Percentiles rank a stretch among this genome's conserved stretches.
phyloP scores from a whole-genome alignment of 92 coral and sea anemone genomes.

The Hydrozoanthus gracilis region DNA sequence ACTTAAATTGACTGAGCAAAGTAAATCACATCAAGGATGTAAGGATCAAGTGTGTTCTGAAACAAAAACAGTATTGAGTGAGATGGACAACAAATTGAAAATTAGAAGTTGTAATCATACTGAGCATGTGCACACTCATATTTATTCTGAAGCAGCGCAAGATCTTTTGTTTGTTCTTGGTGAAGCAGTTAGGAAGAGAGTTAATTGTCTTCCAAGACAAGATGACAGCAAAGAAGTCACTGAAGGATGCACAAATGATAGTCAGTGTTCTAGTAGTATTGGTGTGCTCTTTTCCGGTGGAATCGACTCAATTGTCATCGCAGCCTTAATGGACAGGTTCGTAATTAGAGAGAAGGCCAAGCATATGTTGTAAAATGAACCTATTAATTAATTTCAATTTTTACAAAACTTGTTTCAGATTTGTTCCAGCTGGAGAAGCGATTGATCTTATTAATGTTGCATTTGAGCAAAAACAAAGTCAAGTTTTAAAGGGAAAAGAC shows the following conservation, averaged over 20 bases:
- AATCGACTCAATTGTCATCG: constrained; percentile 91
- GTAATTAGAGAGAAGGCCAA: background rate
- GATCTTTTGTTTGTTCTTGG: constrained; percentile 69
- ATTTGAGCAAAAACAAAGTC: constrained; percentile 80
- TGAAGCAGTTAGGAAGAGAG: constrained; percentile 88
- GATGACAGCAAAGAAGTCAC: background rate
- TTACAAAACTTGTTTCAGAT: constrained; percentile 51
- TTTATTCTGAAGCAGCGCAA: constrained; percentile 31
- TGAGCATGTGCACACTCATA: background rate
- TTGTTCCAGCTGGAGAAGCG: constrained; percentile 79
- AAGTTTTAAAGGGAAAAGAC: constrained; percentile 24
- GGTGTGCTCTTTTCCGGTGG: constrained; percentile 98
- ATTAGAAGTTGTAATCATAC: background rate
- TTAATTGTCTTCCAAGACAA: constrained; percentile 80
- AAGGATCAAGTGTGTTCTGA: background rate
- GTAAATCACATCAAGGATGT: background rate
- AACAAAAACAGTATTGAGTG: background rate
- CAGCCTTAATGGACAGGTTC: constrained; percentile 93
- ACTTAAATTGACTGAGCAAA: background rate
- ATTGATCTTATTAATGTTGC: constrained; percentile 97
- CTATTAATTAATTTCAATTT: background rate
- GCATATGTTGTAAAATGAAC: background rate
- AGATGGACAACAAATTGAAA: background rate
- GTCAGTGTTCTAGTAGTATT: constrained; percentile 51
- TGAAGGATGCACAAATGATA: background rate